Conservation (phyloP, 2,797 vertebrate genomes). For the Champsocephalus esox region DNA sequence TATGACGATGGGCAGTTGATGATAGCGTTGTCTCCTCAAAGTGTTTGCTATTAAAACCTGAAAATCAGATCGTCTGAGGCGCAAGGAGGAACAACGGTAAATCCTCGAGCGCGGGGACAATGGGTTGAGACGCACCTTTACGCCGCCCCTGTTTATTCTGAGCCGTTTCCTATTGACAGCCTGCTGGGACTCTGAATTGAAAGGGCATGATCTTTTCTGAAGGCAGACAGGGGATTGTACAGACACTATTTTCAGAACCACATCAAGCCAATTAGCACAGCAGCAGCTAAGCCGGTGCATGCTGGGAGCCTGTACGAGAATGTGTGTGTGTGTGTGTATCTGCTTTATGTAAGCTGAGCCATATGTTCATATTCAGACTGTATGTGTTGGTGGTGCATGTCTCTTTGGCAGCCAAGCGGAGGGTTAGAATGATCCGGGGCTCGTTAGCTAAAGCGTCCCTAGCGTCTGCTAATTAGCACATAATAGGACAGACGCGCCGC, state of each 20-base stretch:
- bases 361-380: slow-evolving; percentile 64
- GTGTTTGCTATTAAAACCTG: slow-evolving; percentile 14
- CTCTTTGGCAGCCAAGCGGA: slow-evolving; percentile 55
- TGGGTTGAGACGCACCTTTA: slow-evolving; percentile 60
- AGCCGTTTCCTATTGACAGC: slow-evolving; percentile 60
- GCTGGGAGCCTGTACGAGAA: slow-evolving; percentile 55
- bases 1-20: slow-evolving; percentile 7
- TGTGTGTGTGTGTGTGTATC: slow-evolving; percentile 40
- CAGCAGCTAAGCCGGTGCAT: slow-evolving; percentile 70
- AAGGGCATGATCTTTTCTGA: slow-evolving; percentile 77
- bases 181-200: slow-evolving; percentile 70
- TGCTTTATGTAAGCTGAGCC: slow-evolving; percentile 58
- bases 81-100: background rate
- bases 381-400: slow-evolving; percentile 48
- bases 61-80: background rate
- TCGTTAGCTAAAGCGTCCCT: slow-evolving; percentile 82
- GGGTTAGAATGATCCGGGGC: slow-evolving; percentile 80
- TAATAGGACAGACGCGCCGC: slow-evolving; percentile 78
- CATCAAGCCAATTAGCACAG: slow-evolving; percentile 83
- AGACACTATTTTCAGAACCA: slow-evolving; percentile 76
- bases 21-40: background rate
- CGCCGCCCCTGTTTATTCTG: slow-evolving; percentile 40
- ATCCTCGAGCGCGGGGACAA: slow-evolving; percentile 10
- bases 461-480: slow-evolving; percentile 83
- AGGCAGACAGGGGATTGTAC: slow-evolving; percentile 69